phyloP scores from a whole-genome alignment of 64 coral and sea anemone species.

The Dendronephthya gigantea region DNA sequence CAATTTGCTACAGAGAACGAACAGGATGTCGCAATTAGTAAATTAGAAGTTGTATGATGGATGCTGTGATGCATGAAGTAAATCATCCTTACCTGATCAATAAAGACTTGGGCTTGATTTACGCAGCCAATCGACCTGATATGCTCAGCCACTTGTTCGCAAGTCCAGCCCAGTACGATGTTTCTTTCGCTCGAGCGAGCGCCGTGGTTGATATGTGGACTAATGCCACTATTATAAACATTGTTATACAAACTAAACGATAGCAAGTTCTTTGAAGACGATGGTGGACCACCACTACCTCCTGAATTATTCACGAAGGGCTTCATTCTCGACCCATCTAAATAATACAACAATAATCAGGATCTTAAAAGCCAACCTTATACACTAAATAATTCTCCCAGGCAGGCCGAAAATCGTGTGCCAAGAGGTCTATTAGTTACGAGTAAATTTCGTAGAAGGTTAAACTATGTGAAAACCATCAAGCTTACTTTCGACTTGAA shows the following conservation, averaged over 20 bases:
- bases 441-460: too few species aligned
- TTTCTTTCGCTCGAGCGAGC: slow-evolving; percentile 44
- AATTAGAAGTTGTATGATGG: too few species aligned
- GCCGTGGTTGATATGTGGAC: slow-evolving; percentile 1
- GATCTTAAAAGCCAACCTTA: background rate
- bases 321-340: background rate
- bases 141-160: slow-evolving; percentile 59
- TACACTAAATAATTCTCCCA: background rate
- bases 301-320: background rate
- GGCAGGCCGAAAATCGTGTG: background rate
- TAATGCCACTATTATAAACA: background rate
- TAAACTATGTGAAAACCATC: background rate
- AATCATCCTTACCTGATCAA: slow-evolving; percentile 46
- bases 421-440: background rate
- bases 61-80: too few species aligned
- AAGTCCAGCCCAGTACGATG: slow-evolving; percentile 42
- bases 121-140: slow-evolving; percentile 39
- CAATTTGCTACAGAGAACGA: slow-evolving; percentile 53
- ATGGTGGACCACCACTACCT: background rate
- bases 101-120: slow-evolving; percentile 57
- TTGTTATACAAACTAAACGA: background rate
- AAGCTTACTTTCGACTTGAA: slow-evolving; percentile 20
- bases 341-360: background rate
- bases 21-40: background rate
- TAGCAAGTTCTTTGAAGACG: background rate